Percentiles rank a stretch among this genome's conserved stretches.
These are phyloP conservation scores for Thecophora atra DNA, from an alignment of 2,888 invertebrate species.

Conservation along the genomic window DNA sequence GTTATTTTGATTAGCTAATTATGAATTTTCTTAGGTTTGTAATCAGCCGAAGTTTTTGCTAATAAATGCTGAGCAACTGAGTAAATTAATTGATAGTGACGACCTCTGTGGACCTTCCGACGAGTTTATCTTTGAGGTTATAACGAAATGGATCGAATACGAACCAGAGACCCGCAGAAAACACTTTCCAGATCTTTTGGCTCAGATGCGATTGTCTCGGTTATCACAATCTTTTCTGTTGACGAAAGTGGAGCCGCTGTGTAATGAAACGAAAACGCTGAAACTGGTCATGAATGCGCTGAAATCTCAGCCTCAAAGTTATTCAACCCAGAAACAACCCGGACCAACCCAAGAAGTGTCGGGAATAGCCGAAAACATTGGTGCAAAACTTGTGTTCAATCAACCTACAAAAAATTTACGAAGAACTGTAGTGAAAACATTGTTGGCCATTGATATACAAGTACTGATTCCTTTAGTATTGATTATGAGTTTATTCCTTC, in stretches of 20 bases:
- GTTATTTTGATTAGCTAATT: no score
- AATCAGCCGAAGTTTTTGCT: not conserved
- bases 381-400: no score
- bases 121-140: not conserved
- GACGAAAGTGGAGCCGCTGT: not conserved
- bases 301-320: not conserved
- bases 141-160: not conserved
- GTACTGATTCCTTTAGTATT: no score
- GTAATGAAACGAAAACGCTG: not conserved
- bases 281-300: not conserved
- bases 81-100: not conserved
- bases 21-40: not conserved
- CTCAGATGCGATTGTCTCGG: not conserved
- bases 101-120: not conserved
- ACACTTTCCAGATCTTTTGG: not conserved
- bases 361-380: no score
- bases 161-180: not conserved
- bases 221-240: not conserved
- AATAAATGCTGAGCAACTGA: not conserved
- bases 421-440: no score
- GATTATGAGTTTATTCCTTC: no score
- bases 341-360: not conserved
- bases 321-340: no score
- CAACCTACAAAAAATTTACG: no score
- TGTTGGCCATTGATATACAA: no score